Conservation (phyloP, 2,113 vertebrate genomes). For the Neodontobutis hainanensis region DNA sequence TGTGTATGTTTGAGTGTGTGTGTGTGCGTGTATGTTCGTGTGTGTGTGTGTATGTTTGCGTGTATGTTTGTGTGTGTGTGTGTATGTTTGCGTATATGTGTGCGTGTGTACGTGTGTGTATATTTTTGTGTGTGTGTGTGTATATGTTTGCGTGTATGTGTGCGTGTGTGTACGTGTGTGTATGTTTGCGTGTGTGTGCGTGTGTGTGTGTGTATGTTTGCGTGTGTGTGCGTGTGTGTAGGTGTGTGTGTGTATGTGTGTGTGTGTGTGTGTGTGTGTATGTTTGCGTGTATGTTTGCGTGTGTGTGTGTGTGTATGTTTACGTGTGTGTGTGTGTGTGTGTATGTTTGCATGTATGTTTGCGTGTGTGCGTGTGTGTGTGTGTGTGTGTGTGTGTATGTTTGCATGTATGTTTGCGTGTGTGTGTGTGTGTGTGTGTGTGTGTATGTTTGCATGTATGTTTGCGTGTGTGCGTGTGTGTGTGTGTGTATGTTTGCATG, state of each 20-base stretch:
- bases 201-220: too few species aligned
- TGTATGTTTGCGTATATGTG: too few species aligned
- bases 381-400: slow-evolving; percentile 29
- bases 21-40: slow-evolving; percentile 22
- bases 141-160: too few species aligned
- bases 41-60: slow-evolving; percentile 32
- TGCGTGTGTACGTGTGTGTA: too few species aligned
- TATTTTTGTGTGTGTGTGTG: too few species aligned
- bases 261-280: not conserved
- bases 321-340: slow-evolving; percentile 19
- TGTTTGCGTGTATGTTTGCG: slow-evolving; percentile 14
- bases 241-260: too few species aligned
- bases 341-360: too few species aligned
- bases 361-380: slow-evolving; percentile 12
- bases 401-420: too few species aligned
- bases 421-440: slow-evolving; percentile 35
- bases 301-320: slow-evolving; percentile 14
- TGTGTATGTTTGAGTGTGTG: slow-evolving; percentile 20
- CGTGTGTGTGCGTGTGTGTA: too few species aligned
- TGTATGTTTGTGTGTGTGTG: slow-evolving; percentile 18
- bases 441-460: not conserved
- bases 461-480: slow-evolving; percentile 25
- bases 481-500: too few species aligned
- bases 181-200: too few species aligned
- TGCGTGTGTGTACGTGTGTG: too few species aligned